A percentile compares a stretch with the other conserved stretches of the same genome.
Conservation (phyloP, 2,888 invertebrate genomes). For the Cremastobaeus sp. region DNA sequence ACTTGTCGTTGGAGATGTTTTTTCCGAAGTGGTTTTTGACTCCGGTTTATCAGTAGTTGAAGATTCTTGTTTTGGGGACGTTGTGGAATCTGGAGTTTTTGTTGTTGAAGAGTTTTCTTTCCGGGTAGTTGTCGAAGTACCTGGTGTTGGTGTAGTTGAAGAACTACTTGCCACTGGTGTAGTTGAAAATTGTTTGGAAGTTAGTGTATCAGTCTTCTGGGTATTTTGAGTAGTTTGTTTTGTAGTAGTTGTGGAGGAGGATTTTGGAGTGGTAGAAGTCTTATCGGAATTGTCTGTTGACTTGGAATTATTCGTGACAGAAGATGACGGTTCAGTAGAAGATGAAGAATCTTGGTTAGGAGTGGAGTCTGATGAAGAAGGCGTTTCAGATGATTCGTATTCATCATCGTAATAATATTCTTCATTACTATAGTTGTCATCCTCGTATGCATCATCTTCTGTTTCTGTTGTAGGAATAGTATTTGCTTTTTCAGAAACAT, state of each 20-base stretch:
- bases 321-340: not conserved
- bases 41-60: conserved; percentile 13
- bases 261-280: conserved; percentile 7
- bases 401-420: conserved; percentile 42
- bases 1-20: not conserved
- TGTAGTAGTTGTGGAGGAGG: not conserved
- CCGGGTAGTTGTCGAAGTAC: no score
- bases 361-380: conserved; percentile 5
- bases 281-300: no score
- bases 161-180: conserved; percentile 3
- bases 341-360: not conserved
- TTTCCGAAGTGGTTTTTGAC: not conserved
- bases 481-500: conserved; percentile 43
- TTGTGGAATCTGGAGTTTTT: no score
- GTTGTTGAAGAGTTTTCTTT: no score
- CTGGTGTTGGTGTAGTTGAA: conserved; percentile 16
- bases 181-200: not conserved
- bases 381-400: conserved; percentile 7
- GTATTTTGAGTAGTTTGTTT: not conserved
- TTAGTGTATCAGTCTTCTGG: conserved; percentile 3
- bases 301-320: not conserved
- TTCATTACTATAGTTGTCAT: conserved; percentile 16
- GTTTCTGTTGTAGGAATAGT: conserved; percentile 46
- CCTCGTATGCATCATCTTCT: conserved; percentile 38
- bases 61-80: conserved; percentile 4